Conservation (phyloP, 2,113 vertebrate genomes). For the Lipotes vexillifer region DNA sequence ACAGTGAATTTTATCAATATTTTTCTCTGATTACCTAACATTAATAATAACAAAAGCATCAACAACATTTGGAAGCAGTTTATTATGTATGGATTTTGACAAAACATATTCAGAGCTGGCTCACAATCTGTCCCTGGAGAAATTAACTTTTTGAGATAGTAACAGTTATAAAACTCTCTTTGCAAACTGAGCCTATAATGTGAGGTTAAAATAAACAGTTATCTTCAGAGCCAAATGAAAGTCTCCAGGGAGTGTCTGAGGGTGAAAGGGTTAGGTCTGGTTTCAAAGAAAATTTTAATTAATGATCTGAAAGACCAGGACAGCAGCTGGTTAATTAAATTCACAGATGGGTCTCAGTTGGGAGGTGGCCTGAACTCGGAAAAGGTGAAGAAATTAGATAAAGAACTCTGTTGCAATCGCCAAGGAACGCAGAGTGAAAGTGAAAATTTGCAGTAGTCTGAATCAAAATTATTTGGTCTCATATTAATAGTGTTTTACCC, state of each 20-base stretch:
- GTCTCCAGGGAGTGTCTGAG: not conserved
- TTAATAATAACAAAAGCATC: not conserved
- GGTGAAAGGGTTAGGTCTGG: conserved; percentile 41
- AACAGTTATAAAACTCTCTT: not conserved
- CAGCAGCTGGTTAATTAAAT: conserved; percentile 75
- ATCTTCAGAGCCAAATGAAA: not conserved
- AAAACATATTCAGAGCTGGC: not conserved
- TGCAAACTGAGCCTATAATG: not conserved
- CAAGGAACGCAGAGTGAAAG: not conserved
- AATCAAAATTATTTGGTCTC: not conserved
- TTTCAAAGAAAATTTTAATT: conserved; percentile 76
- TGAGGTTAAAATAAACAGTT: not conserved
- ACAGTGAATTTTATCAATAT: not conserved
- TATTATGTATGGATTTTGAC: conserved; percentile 15
- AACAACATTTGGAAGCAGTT: not conserved
- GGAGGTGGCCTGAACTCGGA: conserved; percentile 56
- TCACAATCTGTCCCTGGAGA: not conserved
- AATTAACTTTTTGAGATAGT: not conserved
- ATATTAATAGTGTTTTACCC: not conserved
- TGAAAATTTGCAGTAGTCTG: not conserved
- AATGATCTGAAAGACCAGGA: conserved; percentile 71
- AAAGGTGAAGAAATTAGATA: conserved; percentile 48
- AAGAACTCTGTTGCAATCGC: not conserved
- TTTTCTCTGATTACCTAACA: not conserved
- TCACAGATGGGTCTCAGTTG: conserved; percentile 69